These are phyloP conservation scores for Anser cygnoides DNA, from an alignment of 2,113 vertebrate species.

Conservation along the genomic window DNA sequence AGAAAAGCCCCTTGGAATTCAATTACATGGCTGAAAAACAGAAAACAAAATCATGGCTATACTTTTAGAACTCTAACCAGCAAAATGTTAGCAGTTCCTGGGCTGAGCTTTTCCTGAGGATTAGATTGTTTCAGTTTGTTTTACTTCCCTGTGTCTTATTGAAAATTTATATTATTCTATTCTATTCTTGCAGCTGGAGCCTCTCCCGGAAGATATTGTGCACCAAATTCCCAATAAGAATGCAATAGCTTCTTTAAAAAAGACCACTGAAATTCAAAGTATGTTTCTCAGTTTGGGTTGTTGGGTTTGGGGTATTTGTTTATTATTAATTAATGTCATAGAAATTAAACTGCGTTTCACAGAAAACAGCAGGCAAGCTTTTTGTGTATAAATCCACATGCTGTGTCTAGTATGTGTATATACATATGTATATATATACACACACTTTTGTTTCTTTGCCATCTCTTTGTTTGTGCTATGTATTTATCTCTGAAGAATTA, in stretches of 20 bases:
- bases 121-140: constrained; percentile 57
- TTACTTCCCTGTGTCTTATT: constrained; percentile 60
- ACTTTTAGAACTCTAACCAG: constrained; percentile 55
- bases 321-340: not conserved
- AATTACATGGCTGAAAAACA: constrained; percentile 74
- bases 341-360: not conserved
- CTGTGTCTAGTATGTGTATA: not conserved
- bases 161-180: constrained; percentile 63
- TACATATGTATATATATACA: not conserved
- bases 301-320: not conserved
- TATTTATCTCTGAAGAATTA: not conserved
- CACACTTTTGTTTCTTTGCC: not conserved
- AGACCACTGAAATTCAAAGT: constrained; percentile 84
- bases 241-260: constrained; percentile 80
- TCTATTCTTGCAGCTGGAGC: constrained; percentile 79
- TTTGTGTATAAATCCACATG: not conserved
- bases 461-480: not conserved
- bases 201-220: constrained; percentile 76
- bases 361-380: not conserved
- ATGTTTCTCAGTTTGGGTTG: constrained; percentile 62
- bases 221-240: constrained; percentile 79
- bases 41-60: constrained; percentile 68
- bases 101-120: constrained; percentile 54
- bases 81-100: constrained; percentile 63
- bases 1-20: constrained; percentile 80